Evolutionary conservation across 2,797 vertebrate genomes (phyloP), one percentile per base, ranked within the genome.

Genomic region (Clangula hyemalis): DNA sequence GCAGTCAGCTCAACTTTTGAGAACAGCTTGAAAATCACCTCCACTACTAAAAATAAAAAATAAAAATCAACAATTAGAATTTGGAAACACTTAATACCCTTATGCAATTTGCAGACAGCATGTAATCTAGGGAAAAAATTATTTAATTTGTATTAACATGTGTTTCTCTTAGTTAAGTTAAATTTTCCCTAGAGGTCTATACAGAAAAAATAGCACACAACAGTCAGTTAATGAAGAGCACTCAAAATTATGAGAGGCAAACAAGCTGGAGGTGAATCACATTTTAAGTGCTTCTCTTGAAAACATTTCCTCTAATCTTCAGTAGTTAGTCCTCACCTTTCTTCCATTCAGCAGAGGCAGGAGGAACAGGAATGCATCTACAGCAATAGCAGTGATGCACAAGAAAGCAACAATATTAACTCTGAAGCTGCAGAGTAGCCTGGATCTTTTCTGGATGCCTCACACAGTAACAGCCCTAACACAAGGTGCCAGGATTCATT

Each of bases 181-280:
- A 93, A 87, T 91, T 93, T 93, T 87, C 96, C 93, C 95, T 77
- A 54, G 72, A 90, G 95, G 88, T 85, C 54, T 90, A 65, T 38
- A 80, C 8, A 73, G 49, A 58, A 86, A 94, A 95, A 93, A 90
- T 4, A 69, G 45, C 84, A 87, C 39, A 94, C 68, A 94, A 87
- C 72, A 93, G 73, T 90, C 45, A 87, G 85, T 87, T 93, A 91
- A 65, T 95, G 93, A 93, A 94, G 77, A 95, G 91, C 77, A 91
- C 94, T 97, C 83, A 80, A 87, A 94, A 72, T 86, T 69, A 41
- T 6, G 58, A 95, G 91, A 96, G 85, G 86, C 71, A 97, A 95
- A 94, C 85, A 96, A 85, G 86, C 85, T 93, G 57, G 41, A 94
- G 45, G 86, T 93, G 61, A 97, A 94, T 71, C 72, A 64, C 10